A percentile compares a stretch with the other conserved stretches of the same genome.
Evolutionary conservation across 2,797 vertebrate genomes (phyloP).

Genomic region (Argya squamiceps): DNA sequence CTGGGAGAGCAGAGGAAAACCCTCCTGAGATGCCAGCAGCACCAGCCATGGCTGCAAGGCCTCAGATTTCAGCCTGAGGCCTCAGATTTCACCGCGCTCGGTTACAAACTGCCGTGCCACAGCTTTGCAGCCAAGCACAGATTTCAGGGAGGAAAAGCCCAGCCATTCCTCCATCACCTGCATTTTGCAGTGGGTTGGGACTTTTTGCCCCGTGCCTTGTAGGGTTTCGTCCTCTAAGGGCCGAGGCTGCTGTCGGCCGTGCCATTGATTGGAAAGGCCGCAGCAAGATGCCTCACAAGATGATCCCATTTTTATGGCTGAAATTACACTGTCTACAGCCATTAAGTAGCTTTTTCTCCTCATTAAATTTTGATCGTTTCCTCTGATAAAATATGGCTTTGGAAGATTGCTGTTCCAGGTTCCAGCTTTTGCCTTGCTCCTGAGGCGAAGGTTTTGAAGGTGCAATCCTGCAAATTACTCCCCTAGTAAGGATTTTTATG

Average conservation of each 20-base stretch:
- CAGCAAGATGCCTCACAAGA: not conserved
- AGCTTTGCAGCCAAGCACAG: not conserved
- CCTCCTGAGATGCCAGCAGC: not conserved
- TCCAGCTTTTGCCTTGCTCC: constrained; percentile 9
- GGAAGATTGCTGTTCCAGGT: constrained; percentile 31
- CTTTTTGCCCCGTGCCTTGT: accelerated
- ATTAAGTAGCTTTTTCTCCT: constrained; percentile 44
- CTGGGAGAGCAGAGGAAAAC: not conserved
- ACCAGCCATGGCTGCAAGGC: not conserved
- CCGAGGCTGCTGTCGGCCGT: not conserved
- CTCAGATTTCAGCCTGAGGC: not conserved
- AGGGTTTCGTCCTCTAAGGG: not conserved
- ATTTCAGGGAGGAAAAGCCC: not conserved
- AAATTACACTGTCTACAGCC: constrained; percentile 36
- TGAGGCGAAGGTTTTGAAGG: constrained; percentile 12
- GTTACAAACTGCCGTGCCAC: too few relatives aligned
- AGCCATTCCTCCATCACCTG: accelerated
- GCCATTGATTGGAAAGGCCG: not conserved
- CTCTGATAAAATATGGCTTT: constrained; percentile 32
- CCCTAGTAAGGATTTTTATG: constrained; percentile 36
- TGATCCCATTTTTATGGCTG: constrained; percentile 26
- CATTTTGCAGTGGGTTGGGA: not conserved
- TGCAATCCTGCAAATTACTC: constrained; percentile 47
- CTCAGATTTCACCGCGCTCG: not conserved
- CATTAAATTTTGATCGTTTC: constrained; percentile 57